phyloP scores from a whole-genome alignment of 2,888 invertebrate species.

The Scaptomyza caliginosa region DNA sequence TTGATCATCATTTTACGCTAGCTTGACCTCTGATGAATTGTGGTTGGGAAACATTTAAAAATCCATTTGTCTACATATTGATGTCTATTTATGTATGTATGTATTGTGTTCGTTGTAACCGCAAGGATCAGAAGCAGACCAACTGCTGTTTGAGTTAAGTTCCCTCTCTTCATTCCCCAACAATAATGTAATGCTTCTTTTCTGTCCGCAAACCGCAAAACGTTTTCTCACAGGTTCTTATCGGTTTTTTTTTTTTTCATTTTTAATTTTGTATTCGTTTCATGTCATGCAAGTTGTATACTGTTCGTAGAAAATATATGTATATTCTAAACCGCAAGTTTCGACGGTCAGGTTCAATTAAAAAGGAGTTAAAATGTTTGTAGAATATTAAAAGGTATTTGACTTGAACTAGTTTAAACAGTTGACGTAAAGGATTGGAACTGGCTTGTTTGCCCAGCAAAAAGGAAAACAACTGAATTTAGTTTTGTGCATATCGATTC shows the following conservation, averaged over 20 bases:
- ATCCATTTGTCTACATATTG: conserved; percentile 53
- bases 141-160: conserved; percentile 43
- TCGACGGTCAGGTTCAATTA: neutral
- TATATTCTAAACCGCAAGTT: conserved; percentile 4
- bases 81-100: neutral
- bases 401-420: neutral
- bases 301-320: neutral
- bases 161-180: neutral
- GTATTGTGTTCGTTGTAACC: conserved; percentile 23
- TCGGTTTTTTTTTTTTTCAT: neutral
- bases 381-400: neutral
- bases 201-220: conserved; percentile 40
- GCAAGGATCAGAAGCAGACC: conserved; percentile 33
- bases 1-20: conserved; percentile 52
- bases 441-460: neutral
- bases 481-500: too few relatives aligned
- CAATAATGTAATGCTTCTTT: conserved; percentile 11
- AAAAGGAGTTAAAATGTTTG: neutral
- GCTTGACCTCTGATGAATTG: conserved; percentile 34
- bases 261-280: neutral
- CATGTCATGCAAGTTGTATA: neutral
- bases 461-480: too few relatives aligned
- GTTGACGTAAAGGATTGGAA: neutral
- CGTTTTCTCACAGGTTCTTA: conserved; percentile 43
- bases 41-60: conserved; percentile 66